Base-by-base conservation (phyloP, 2,888 invertebrate genomes). In the Electrophaes corylata region DNA sequence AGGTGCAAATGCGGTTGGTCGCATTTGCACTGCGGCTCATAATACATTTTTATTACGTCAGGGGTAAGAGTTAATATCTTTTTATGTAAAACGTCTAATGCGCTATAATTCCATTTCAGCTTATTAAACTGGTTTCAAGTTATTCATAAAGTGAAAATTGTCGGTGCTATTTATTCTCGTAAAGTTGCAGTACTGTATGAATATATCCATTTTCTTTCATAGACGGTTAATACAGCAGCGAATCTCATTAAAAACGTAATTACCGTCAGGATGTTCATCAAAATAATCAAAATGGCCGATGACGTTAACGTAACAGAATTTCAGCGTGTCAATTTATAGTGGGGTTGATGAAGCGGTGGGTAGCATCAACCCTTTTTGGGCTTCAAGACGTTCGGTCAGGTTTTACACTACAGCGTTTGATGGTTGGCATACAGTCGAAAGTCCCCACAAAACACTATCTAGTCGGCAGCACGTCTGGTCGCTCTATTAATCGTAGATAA, bases 401-500 rank as follows among this genome's bases (percentile, higher is more conserved):
- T 5, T 14, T 14, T 11, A 35, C 14, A 5, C 5, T 39, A 10
- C 39, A 3, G 8, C 10, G 19, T 46, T 35, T 47, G 14, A 8
- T 20, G 23, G 47, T 35, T 23, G 3, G 37, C 20, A 35, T 20
- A n/a, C n/a, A n/a, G n/a, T n/a, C n/a, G n/a, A n/a, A n/a, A 20
- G 11, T 3, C 5, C 8, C 2, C 6, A 20, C 10, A 37, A 10
- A 37, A 12, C 23, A 11, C n/a, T 18, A 6, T 39, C n/a, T 45
- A 10, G 23, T n/a, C 35, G 51, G 16, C 49, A 14, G 39, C 35
- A 49, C 44, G 49, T 53, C 31, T 49, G 26, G 39, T 29, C 40
- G 40, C 53, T 26, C 73, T 79, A 80, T 78, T 85, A 82, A 84
- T 84, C 78, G 79, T 66, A 75, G 82, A 81, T 88, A 86, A 88